phyloP scores from a whole-genome alignment of 2,888 invertebrate species.

The Teleiodes luculella region DNA sequence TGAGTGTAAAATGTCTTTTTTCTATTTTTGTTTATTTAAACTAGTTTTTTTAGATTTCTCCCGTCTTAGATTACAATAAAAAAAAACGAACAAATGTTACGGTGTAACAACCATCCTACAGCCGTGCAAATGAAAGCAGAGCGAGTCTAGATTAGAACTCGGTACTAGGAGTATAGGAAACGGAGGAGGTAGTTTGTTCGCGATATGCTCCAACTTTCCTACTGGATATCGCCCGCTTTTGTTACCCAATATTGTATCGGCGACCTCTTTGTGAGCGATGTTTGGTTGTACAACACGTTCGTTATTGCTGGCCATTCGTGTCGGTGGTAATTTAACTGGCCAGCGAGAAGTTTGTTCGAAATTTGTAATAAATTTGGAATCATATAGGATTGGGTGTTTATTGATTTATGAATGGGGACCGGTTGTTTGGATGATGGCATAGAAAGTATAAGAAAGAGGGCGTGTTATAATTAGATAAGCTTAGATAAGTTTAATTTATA shows the following conservation, averaged over 20 bases:
- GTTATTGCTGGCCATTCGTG: slow-evolving; percentile 18
- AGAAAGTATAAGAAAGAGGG: too few relatives aligned
- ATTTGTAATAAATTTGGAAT: not conserved
- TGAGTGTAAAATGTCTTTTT: too few relatives aligned
- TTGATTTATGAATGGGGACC: too few relatives aligned
- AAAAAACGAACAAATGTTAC: too few relatives aligned
- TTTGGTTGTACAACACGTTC: slow-evolving; percentile 12
- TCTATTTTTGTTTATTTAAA: too few relatives aligned
- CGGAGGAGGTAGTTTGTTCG: slow-evolving; percentile 14
- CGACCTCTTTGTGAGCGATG: slow-evolving; percentile 6
- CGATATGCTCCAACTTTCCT: slow-evolving; percentile 23
- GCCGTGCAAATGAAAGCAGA: slow-evolving; percentile 33
- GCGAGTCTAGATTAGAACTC: slow-evolving; percentile 35
- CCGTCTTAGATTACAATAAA: too few relatives aligned
- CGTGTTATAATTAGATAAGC: too few relatives aligned
- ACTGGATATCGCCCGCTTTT: slow-evolving; percentile 28
- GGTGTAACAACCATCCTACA: slow-evolving; percentile 6
- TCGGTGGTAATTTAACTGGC: not conserved
- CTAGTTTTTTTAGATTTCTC: too few relatives aligned
- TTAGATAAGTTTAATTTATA: too few relatives aligned
- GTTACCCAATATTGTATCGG: slow-evolving; percentile 18
- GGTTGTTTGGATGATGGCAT: too few relatives aligned
- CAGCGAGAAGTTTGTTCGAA: not conserved
- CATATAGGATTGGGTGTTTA: not conserved
- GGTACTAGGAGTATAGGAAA: not conserved